A percentile compares a stretch with the other conserved stretches of the same genome.
Evolutionary conservation across 1,140 invertebrate species (phyloP).

Genomic region (Drosophila repletoides): DNA sequence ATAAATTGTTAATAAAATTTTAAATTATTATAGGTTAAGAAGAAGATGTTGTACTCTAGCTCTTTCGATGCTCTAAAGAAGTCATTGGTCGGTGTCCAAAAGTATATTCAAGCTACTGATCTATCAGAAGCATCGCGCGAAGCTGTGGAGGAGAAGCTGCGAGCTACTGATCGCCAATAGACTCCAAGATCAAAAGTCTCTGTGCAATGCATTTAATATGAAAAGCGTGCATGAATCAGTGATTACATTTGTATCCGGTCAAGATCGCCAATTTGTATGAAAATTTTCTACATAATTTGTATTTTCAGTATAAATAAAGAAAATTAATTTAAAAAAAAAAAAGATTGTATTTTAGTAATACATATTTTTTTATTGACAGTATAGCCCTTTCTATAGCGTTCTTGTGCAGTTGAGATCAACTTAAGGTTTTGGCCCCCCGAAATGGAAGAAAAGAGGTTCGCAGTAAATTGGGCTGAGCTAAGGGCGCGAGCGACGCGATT

Average conservation of each 20-base stretch:
- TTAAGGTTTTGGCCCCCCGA: no score
- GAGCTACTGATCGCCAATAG: conserved; percentile 95
- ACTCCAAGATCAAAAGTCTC: conserved; percentile 44
- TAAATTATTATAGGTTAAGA: conserved; percentile 88
- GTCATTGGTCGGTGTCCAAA: conserved; percentile 96
- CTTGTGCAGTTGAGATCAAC: no score
- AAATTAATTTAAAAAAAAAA: conserved; percentile 52
- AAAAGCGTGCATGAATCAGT: conserved; percentile 66
- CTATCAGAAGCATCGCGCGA: conserved; percentile 95
- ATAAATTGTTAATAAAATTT: not conserved
- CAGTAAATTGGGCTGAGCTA: no score
- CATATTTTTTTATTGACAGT: not conserved
- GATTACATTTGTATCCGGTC: conserved; percentile 67
- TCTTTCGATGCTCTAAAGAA: conserved; percentile 98
- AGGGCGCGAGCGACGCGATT: no score
- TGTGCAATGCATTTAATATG: conserved; percentile 73
- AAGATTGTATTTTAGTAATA: not conserved
- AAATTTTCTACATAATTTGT: conserved; percentile 80
- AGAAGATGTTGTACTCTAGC: conserved; percentile 99
- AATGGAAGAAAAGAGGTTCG: no score
- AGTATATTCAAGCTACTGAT: conserved; percentile 98
- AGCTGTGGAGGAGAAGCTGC: conserved; percentile 95
- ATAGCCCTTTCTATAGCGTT: not conserved
- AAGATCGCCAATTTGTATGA: conserved; percentile 78
- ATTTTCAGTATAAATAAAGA: conserved; percentile 81